Evolutionary conservation across 2,888 invertebrate species (phyloP), one percentile per base, ranked within the genome.

Genomic region (Lydus trimaculatus): DNA sequence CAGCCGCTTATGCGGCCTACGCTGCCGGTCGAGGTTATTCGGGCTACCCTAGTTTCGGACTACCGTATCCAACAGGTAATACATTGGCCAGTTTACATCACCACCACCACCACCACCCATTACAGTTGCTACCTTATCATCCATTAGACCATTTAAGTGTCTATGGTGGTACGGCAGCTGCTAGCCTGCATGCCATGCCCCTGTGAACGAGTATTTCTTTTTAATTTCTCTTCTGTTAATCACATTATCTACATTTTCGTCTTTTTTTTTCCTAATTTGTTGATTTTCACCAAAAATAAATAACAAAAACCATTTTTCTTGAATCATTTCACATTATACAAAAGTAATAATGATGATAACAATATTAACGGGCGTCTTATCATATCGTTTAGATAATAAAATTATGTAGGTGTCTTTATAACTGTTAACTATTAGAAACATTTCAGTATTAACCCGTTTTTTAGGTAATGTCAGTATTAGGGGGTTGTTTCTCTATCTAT

Each of bases 31-130:
- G 96, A 88, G 95, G 96, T 87, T 97, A 96, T 90, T 95, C 96
- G 90, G 95, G 96, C 90, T 96, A 96, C 91, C 95, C 96, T 90
- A 95, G 96, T 91, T 96, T 96, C 91, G 96, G 96, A 91, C 94
- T 97, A 89, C 96, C 96, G 87, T 96, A 96, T 89, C 96, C 96
- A 87, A 94, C 96, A 95, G 96, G 96, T 96, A 95, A 96, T 91
- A 88, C 91, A 88, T 90, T 92, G 88, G 89, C 90, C 89, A 91
- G 91, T 90, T 90, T 92, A 90, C 91, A 91, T 89, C 91, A 91
- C 89, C 90, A 90, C 87, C 83, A 89, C 87, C 43, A 43, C 43
- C 88, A 85, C 80, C 84, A 84, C 78, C 89, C 87, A 87, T 79
- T 79, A 78, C 89, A 88, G 85, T 87, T 89, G 82, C 87, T 89